Conservation (phyloP, 2,113 vertebrate species). For the Spea multiplicata region DNA sequence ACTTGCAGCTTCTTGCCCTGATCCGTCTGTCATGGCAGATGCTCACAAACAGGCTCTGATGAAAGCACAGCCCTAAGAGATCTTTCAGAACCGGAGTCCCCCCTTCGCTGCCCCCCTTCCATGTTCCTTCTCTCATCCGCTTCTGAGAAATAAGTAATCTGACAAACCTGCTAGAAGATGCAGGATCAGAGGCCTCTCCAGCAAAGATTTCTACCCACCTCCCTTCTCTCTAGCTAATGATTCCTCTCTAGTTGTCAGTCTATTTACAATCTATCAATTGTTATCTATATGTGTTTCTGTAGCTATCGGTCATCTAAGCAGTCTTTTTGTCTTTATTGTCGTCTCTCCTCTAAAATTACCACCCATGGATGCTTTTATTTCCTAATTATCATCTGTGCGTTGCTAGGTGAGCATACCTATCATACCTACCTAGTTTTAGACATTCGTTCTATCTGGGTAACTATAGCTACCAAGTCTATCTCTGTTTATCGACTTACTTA, state of each 20-base stretch:
- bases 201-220: constrained; percentile 15
- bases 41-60: constrained; percentile 36
- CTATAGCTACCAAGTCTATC: too few species aligned
- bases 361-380: too few species aligned
- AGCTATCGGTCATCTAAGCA: not conserved
- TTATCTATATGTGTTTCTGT: constrained; percentile 1
- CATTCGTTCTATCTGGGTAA: too few species aligned
- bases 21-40: constrained; percentile 40
- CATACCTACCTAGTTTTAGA: too few species aligned
- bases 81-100: constrained; percentile 2
- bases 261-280: not conserved
- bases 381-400: too few species aligned
- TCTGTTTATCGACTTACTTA: too few species aligned
- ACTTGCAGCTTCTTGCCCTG: constrained; percentile 32
- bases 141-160: constrained; percentile 34
- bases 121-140: constrained; percentile 20
- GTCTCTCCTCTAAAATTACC: not conserved
- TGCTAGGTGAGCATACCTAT: too few species aligned
- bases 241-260: constrained; percentile 14
- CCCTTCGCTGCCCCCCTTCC: not conserved
- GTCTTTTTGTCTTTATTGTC: not conserved
- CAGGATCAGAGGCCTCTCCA: constrained; percentile 31
- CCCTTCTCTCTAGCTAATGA: constrained; percentile 22
- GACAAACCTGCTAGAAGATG: constrained; percentile 38
- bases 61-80: constrained; percentile 34